Base-by-base conservation (phyloP, 1,140 invertebrate species). In the Tachypleus tridentatus region DNA sequence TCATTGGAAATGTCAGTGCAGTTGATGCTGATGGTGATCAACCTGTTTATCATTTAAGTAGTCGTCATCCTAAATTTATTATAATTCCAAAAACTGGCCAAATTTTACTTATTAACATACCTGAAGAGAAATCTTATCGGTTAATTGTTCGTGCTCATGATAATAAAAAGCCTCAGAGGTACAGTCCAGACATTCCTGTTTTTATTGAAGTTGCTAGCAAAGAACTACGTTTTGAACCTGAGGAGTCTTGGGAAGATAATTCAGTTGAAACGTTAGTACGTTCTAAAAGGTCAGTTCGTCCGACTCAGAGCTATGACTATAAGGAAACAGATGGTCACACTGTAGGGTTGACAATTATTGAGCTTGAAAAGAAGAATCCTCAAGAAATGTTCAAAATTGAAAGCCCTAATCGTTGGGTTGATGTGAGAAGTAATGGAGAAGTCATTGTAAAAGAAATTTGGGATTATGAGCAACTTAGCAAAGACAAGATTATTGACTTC, bases 401-500 rank as follows among this genome's bases (percentile, higher is more conserved):
- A 76, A 93, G 92, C 79, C 86, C 87, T 58, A 72, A 71, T 50
- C 64, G 71, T 47, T 96, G 92, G 92, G 91, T 96, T 49, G 91
- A 87, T 10, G 91, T 96, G 53, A 90, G 91, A 75, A 83, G 87
- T 6, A 93, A 89, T 78, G 92, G 92, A 65, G 89, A 90, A 49
- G 91, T 96, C 66, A 84, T 86, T 71, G 91, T 96, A 54, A 93
- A 93, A 78, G 91, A 93, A 82, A 93, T 92, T 82, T 96, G 92
- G 92, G 92, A 96, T 81, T 96, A 92, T 77, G 93, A 96, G 74
- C 91, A 94, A 72, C 77, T 96, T 3, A 91, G 91, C 10, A 89
- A 90, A 0, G 92, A 95, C 77, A 96, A 96, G 77, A 93, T 89
- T 3, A 94, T 95, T 72, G 92, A 95, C 75, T 95, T 96, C 77